Evolutionary conservation across 2,797 vertebrate genomes (phyloP).

Genomic region (Lagodon rhomboides): DNA sequence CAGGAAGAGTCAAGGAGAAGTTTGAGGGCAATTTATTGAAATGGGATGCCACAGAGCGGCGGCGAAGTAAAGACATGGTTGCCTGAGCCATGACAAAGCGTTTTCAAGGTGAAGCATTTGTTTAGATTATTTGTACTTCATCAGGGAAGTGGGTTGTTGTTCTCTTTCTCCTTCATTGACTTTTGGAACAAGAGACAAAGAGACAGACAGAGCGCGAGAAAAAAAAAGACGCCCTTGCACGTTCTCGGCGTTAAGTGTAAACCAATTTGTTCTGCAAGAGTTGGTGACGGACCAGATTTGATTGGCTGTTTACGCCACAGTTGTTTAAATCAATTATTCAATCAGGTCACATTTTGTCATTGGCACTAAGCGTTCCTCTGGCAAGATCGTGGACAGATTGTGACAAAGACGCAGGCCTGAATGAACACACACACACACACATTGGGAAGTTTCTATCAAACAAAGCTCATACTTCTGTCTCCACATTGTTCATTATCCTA

Average conservation of each 20-base stretch:
- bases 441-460: not conserved
- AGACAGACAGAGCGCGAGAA: not conserved
- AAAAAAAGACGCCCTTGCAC: constrained; percentile 14
- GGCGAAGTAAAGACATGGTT: constrained; percentile 1
- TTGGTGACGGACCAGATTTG: constrained; percentile 43
- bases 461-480: not conserved
- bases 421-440: not conserved
- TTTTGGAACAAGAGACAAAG: constrained; percentile 11
- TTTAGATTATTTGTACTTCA: constrained; percentile 49
- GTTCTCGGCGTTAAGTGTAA: constrained; percentile 34
- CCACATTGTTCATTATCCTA: no score
- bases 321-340: constrained; percentile 51
- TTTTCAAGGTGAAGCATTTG: constrained; percentile 54
- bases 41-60: constrained; percentile 3
- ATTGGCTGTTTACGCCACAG: constrained; percentile 34
- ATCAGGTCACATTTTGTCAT: constrained; percentile 36
- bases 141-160: constrained; percentile 31
- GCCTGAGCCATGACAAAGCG: constrained; percentile 1
- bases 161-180: constrained; percentile 53
- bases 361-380: constrained; percentile 1
- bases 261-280: constrained; percentile 59
- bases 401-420: constrained; percentile 12
- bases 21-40: constrained; percentile 34
- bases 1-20: constrained; percentile 27
- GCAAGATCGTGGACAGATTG: not conserved